Conservation (phyloP, 2,113 vertebrate genomes). For the Neolamprologus modestus region DNA sequence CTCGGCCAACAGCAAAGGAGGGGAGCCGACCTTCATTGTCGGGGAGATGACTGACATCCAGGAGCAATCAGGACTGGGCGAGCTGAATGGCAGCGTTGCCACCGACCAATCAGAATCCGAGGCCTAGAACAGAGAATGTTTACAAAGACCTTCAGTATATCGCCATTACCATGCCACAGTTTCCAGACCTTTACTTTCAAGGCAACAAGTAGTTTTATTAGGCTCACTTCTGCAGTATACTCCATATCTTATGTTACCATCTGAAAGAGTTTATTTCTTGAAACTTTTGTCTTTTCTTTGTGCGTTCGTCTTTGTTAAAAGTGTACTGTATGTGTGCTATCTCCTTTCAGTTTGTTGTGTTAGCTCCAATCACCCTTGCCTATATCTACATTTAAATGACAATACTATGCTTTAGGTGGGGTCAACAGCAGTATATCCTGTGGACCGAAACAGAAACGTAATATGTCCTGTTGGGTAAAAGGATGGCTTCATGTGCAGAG, state of each 20-base stretch:
- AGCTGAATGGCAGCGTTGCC: slow-evolving; percentile 77
- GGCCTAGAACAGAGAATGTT: slow-evolving; percentile 67
- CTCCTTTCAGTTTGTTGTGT: slow-evolving; percentile 5
- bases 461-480: neutral
- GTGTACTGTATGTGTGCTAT: slow-evolving; percentile 12
- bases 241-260: slow-evolving; percentile 12
- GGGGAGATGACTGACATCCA: slow-evolving; percentile 71
- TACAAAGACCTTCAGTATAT: slow-evolving; percentile 22
- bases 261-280: neutral
- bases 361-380: slow-evolving; percentile 56
- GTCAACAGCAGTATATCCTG: neutral
- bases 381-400: slow-evolving; percentile 50
- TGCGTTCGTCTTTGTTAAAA: slow-evolving; percentile 18
- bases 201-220: slow-evolving; percentile 25
- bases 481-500: neutral
- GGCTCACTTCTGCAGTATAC: neutral
- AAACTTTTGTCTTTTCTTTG: slow-evolving; percentile 19
- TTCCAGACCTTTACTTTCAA: slow-evolving; percentile 33
- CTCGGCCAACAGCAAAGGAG: slow-evolving; percentile 54
- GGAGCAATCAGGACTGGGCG: slow-evolving; percentile 64
- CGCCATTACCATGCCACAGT: neutral
- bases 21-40: slow-evolving; percentile 60
- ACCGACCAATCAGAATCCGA: slow-evolving; percentile 79
- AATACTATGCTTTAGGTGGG: slow-evolving; percentile 38
- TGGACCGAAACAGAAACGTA: neutral